These are phyloP conservation scores for Acrocephalus kingi DNA, from an alignment of 2,113 vertebrate species.

Conservation along the genomic window DNA sequence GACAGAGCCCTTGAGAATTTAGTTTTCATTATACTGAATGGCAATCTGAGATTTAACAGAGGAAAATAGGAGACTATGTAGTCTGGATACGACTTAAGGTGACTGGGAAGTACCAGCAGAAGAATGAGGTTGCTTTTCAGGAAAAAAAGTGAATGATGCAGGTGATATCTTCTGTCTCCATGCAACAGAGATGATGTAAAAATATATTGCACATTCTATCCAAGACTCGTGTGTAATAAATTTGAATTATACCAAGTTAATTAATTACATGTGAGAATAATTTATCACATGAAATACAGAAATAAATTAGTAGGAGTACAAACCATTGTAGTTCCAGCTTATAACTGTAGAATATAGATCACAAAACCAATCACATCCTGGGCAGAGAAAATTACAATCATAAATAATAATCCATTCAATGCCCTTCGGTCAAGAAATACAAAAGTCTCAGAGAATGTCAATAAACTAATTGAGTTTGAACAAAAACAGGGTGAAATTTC, in stretches of 20 bases:
- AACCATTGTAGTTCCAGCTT: neutral
- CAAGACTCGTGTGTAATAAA: neutral
- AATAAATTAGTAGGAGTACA: slow-evolving; percentile 4
- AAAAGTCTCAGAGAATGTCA: slow-evolving; percentile 2
- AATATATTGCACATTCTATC: neutral
- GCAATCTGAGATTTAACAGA: neutral
- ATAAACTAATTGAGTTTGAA: slow-evolving; percentile 60
- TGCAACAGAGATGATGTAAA: neutral
- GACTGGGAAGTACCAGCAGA: neutral
- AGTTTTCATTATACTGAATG: neutral
- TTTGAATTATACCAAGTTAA: neutral
- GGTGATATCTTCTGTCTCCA: neutral
- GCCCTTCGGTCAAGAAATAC: neutral
- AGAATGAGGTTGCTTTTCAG: neutral
- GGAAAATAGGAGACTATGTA: neutral
- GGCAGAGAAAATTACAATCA: neutral
- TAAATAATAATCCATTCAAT: slow-evolving; percentile 26
- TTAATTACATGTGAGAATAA: slow-evolving; percentile 7
- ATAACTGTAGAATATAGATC: neutral
- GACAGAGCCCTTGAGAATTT: neutral
- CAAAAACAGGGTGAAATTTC: slow-evolving; percentile 41
- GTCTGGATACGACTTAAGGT: neutral
- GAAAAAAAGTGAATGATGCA: neutral
- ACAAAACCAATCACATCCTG: neutral
- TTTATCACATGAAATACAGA: neutral